Percentiles rank a stretch among this genome's conserved stretches.
phyloP scores from a whole-genome alignment of 2,888 invertebrate genomes.

The Caenorhabditis sp. region DNA sequence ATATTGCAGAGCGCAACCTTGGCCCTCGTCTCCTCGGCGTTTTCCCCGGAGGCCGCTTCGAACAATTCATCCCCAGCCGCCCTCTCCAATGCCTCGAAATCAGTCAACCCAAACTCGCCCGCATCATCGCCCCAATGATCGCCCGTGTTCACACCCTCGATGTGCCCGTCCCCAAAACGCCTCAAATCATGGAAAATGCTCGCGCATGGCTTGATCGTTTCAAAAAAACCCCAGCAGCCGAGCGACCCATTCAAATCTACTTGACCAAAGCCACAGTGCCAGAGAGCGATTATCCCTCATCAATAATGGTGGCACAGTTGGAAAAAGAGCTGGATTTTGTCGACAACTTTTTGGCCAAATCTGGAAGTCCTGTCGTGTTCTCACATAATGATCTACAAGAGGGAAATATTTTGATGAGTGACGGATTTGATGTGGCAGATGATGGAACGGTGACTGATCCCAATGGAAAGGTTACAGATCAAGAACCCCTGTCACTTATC shows the following conservation, averaged over 20 bases:
- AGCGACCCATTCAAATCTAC: slow-evolving; percentile 43
- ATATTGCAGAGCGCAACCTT: slow-evolving; percentile 76
- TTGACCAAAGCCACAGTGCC: slow-evolving; percentile 47
- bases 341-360: slow-evolving; percentile 47
- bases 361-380: slow-evolving; percentile 77
- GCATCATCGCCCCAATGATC: slow-evolving; percentile 87
- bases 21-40: slow-evolving; percentile 93
- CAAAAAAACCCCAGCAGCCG: slow-evolving; percentile 37
- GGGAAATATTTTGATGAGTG: slow-evolving; percentile 52
- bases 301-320: slow-evolving; percentile 48
- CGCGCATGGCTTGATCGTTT: slow-evolving; percentile 74
- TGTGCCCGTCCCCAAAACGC: slow-evolving; percentile 92
- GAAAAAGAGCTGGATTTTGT: slow-evolving; percentile 55
- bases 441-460: slow-evolving; percentile 40
- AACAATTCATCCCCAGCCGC: slow-evolving; percentile 79
- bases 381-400: slow-evolving; percentile 72
- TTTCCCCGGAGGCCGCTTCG: slow-evolving; percentile 85
- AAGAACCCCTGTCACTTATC: slow-evolving; percentile 50
- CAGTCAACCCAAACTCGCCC: slow-evolving; percentile 79
- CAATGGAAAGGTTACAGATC: slow-evolving; percentile 24
- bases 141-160: slow-evolving; percentile 86
- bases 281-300: slow-evolving; percentile 31
- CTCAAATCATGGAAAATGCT: slow-evolving; percentile 90
- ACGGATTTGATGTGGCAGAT: slow-evolving; percentile 45
- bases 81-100: slow-evolving; percentile 83